Evolutionary conservation across 2,888 invertebrate species (phyloP), one percentile per base, ranked within the genome.

Genomic region (Bunonema sp.): DNA sequence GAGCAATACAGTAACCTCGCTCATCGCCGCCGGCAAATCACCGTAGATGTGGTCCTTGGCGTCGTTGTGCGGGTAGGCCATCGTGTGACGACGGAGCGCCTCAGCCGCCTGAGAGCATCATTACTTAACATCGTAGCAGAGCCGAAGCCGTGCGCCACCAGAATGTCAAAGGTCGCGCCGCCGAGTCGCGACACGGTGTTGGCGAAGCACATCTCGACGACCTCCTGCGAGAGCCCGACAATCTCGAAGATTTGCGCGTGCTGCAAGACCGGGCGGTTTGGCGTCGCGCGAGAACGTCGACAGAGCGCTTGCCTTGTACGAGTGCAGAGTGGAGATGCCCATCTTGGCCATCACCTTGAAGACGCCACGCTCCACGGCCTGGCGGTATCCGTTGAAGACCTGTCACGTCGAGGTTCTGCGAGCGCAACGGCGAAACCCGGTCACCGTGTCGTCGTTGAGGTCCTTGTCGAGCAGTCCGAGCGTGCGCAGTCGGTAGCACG

Each of bases 181-280:
- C 91, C 83, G 52, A 81, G 77, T 28, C 81, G 75, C 4, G 80
- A 80, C 1, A 78, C 76, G 1, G 80, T 79, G 32, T 80, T 80
- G 70, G 74, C 82, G 75, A 97, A 97, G 71, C 93, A 91, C 64
- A 83, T 83, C 43, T 88, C 82, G 46, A 97, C 79, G 0, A 97
- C 83, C 62, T 93, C 89, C 45, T 82, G 79, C 29, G 82, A 81
- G 34, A 97, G 72, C 0, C 97, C 97, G 8, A 97, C 89, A 1
- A 91, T 91, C 72, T 97, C 97, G 69, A 97, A 97, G 60, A 97
- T 97, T 74, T 97, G 97, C 0, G 97, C 97, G 49, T 89, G 85
- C 71, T 74, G 54, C 21, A 26, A 26, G 37, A 45, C 22, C 19
- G 2, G 15, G 32, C 3, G 2, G 15, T 31, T 36, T 36, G 10